These are phyloP conservation scores for honey bee (Apis mellifera) DNA, from an alignment of 1,140 invertebrate species.

Conservation along the genomic window Amel_HAv3.1 CM009943.2:5847501-5848000, in stretches of 20 bases:
- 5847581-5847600: conserved; percentile 12
- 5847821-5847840: too few relatives aligned
- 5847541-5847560: not conserved
- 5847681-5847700: not conserved
- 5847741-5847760: conserved; percentile 5
- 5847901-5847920: conserved; percentile 11
- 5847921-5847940: conserved; percentile 35
- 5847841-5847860: not conserved
- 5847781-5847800: not conserved
- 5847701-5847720: not conserved
- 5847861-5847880: not conserved
- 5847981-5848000: not conserved
- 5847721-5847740: not conserved
- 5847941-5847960: conserved; percentile 1
- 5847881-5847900: not conserved
- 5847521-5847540: not conserved
- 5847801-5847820: too few relatives aligned
- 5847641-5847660: conserved; percentile 33
- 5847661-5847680: conserved; percentile 35
- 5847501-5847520: not conserved
- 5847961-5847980: conserved; percentile 18
- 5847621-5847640: conserved; percentile 8
- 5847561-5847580: conserved; percentile 11
- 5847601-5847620: conserved; percentile 15
- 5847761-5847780: not conserved